Conservation (phyloP, 2,113 vertebrate genomes). For the cattle (Bos taurus) region ARS-UCD2.0 NC_037348.1:57503001-57503500, state of each 20-base stretch:
- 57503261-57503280: not conserved
- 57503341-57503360: not conserved
- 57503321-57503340: conserved; percentile 3
- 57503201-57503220: not conserved
- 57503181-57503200: not conserved
- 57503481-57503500: conserved; percentile 86
- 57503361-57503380: conserved; percentile 74
- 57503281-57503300: not conserved
- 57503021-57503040: not conserved
- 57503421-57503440: conserved; percentile 85
- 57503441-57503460: conserved; percentile 94
- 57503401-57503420: conserved; percentile 91
- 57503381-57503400: conserved; percentile 90
- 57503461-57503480: conserved; percentile 94
- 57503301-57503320: not conserved
- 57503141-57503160: not conserved
- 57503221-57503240: not conserved
- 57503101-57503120: not conserved
- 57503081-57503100: not conserved
- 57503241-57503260: not conserved
- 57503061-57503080: not conserved
- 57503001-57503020: not conserved
- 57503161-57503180: not conserved
- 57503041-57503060: not conserved
- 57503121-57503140: not conserved